Evolutionary conservation across 2,888 invertebrate genomes (phyloP).

Genomic region (Tineola bisselliella): DNA sequence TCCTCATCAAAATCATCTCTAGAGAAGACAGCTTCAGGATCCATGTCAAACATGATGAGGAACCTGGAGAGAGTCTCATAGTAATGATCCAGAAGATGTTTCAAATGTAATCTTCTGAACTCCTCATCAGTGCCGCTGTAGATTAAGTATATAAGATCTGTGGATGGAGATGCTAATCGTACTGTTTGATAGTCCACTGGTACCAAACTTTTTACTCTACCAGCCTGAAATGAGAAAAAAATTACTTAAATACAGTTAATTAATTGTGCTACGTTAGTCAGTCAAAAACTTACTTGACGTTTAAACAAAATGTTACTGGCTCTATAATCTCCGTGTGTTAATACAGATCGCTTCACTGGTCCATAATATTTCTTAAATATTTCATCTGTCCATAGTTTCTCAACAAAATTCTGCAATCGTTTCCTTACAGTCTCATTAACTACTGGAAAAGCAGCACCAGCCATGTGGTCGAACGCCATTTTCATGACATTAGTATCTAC

Average conservation of each 20-base stretch:
- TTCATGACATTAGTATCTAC: neutral
- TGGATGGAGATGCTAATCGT: conserved; percentile 13
- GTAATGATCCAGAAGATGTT: conserved; percentile 16
- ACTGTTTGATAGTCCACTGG: conserved; percentile 18
- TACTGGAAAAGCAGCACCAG: conserved; percentile 15
- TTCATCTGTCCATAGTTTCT: neutral
- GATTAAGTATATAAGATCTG: conserved; percentile 17
- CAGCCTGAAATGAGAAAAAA: conserved; percentile 15
- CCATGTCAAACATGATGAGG: conserved; percentile 25
- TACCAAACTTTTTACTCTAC: conserved; percentile 13
- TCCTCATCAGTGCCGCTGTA: conserved; percentile 18
- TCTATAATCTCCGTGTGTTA: conserved; percentile 12
- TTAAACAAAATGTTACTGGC: conserved; percentile 13
- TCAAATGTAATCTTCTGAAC: conserved; percentile 17
- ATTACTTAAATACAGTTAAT: neutral
- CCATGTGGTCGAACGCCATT: neutral
- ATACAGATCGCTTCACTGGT: neutral
- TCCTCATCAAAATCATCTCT: conserved; percentile 33
- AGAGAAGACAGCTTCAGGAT: conserved; percentile 30
- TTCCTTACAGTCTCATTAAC: neutral
- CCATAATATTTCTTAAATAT: conserved; percentile 8
- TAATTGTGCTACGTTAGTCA: neutral
- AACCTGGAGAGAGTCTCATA: conserved; percentile 9
- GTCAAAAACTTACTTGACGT: neutral
- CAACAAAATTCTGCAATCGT: neutral